Conservation (phyloP, 2,797 vertebrate species). For the Poeciliopsis gracilis region DNA sequence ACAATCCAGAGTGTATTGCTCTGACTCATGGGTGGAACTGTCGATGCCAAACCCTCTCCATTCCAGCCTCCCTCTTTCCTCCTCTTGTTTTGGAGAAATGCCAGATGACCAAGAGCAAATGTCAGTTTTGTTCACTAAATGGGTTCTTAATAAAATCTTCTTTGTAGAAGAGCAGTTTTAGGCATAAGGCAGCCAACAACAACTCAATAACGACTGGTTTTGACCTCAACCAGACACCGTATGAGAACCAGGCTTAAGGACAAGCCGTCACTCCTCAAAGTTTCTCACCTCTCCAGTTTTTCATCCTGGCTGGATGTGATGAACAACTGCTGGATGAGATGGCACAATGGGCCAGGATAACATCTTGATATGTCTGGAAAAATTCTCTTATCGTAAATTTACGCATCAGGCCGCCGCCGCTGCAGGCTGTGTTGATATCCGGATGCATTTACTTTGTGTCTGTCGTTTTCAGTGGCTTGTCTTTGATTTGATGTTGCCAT, state of each 20-base stretch:
- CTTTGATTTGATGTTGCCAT: constrained; percentile 17
- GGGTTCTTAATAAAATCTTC: constrained; percentile 1
- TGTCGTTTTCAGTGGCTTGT: constrained; percentile 8
- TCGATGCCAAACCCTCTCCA: not conserved
- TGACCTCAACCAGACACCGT: not conserved
- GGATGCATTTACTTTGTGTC: constrained; percentile 1
- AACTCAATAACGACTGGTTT: not conserved
- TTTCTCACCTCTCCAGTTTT: constrained; percentile 19
- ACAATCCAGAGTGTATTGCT: constrained; percentile 32
- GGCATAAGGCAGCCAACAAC: not conserved
- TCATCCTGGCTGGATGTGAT: constrained; percentile 34
- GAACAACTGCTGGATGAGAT: constrained; percentile 39
- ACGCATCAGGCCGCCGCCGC: constrained; percentile 43
- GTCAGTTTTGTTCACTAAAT: constrained; percentile 16
- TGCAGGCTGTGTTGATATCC: constrained; percentile 38
- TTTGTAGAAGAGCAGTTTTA: not conserved
- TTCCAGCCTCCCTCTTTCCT: constrained; percentile 13
- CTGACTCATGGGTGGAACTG: constrained; percentile 32
- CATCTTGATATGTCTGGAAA: constrained; percentile 42
- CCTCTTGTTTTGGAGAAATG: not conserved
- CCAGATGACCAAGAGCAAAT: not conserved
- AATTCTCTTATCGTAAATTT: constrained; percentile 50
- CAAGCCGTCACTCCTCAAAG: constrained; percentile 1
- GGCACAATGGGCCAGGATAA: constrained; percentile 36
- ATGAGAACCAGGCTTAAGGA: not conserved